Evolutionary conservation across 2,113 vertebrate species (phyloP), one percentile per base, ranked within the genome.

Genomic region (Paramormyrops kingsleyae): DNA sequence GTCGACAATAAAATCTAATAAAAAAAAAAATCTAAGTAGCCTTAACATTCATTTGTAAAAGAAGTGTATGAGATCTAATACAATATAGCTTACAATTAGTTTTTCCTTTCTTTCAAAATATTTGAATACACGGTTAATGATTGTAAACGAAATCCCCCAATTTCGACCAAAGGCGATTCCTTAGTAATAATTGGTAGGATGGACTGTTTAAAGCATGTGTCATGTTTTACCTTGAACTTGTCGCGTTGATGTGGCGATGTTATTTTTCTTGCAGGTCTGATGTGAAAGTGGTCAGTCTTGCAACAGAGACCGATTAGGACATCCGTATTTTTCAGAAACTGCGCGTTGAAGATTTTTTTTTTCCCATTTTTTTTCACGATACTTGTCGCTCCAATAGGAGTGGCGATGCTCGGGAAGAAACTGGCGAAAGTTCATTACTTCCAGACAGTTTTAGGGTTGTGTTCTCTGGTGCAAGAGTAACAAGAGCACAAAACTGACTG

Each of bases 401-500:
- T 90, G 90, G 90, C 90, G 90, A 89, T 90, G 88, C 50, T 84
- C 15, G 15, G 70, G 56, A 88, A 27, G 88, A 90, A 70, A 53
- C 87, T 31, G 87, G 46, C 77, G n/a, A 88, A 90, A 85, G 87
- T 90, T 83, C 70, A 50, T 47, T 56, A 77, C 53, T 88, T 88
- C 12, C 15, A n/a, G 19, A 87, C 46, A 90, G 35, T 77, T 87
- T 50, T 87, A 27, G 49, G 35, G 46, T 9, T 80, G 66, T 70
- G 66, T 24, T n/a, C 35, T 44, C 13, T 59, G 50, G 46, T 31
- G 62, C 49, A 53, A 42, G 47, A 47, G n/a, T 21, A 50, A 89
- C 53, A 49, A 56, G 17, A 87, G 27, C 10, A 21, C 47, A 24
- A 19, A 7, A 59, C 2, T 77, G 39, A 44, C 87, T 21, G 31